These are phyloP conservation scores for Brotula barbata DNA, from an alignment of 2,797 vertebrate species.

Conservation along the genomic window DNA sequence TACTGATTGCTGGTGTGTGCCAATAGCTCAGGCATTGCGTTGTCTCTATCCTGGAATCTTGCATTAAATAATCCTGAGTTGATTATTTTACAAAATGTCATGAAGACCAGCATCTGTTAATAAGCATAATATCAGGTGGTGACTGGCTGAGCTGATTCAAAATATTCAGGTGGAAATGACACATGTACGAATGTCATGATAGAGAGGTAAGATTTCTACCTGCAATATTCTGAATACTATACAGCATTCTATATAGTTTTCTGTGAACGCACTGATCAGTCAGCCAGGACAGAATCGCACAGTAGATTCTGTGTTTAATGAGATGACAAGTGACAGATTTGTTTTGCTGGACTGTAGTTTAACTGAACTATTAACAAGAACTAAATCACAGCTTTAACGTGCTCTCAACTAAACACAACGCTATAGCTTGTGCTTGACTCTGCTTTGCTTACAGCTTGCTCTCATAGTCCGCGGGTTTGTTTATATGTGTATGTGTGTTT, in stretches of 20 bases:
- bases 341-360: conserved; percentile 22
- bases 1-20: conserved; percentile 48
- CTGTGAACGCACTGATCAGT: conserved; percentile 24
- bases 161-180: conserved; percentile 40
- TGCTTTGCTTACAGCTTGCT: conserved; percentile 61
- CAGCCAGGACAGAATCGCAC: conserved; percentile 31
- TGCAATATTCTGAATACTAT: conserved; percentile 54
- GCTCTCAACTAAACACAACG: conserved; percentile 46
- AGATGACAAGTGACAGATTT: conserved; percentile 17
- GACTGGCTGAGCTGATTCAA: conserved; percentile 46
- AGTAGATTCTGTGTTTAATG: conserved; percentile 24
- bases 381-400: conserved; percentile 37
- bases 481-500: conserved; percentile 33
- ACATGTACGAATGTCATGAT: conserved; percentile 31
- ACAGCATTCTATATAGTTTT: conserved; percentile 33
- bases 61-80: conserved; percentile 41
- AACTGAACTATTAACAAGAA: conserved; percentile 38
- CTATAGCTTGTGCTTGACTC: conserved; percentile 54
- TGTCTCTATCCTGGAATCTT: conserved; percentile 39
- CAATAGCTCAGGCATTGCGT: conserved; percentile 16
- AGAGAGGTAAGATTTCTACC: conserved; percentile 43
- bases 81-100: conserved; percentile 42
- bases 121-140: conserved; percentile 44
- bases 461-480: conserved; percentile 67
- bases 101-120: conserved; percentile 36